phyloP scores from a whole-genome alignment of 2,888 invertebrate genomes.

The Nephrotoma appendiculata region DNA sequence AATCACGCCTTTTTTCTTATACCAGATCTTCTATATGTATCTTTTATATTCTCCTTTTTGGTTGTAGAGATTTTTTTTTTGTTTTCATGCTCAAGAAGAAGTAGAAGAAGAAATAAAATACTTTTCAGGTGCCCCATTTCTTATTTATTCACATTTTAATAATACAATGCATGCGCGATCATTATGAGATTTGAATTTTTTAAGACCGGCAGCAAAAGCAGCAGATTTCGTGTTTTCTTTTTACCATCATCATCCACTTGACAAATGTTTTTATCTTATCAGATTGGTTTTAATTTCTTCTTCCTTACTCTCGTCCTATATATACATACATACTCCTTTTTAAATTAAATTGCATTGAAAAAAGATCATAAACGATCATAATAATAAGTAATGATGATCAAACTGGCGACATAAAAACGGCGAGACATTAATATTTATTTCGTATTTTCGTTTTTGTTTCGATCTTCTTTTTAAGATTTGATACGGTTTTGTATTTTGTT shows the following conservation, averaged over 20 bases:
- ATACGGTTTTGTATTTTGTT: background rate
- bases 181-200: background rate
- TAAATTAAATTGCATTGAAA: background rate
- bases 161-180: background rate
- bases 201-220: background rate
- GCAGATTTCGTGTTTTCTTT: background rate
- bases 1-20: background rate
- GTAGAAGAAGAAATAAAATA: background rate
- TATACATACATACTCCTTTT: background rate
- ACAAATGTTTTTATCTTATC: background rate
- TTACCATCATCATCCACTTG: background rate
- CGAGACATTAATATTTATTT: background rate
- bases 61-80: background rate
- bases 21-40: background rate
- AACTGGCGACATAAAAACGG: background rate
- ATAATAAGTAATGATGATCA: background rate
- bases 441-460: background rate
- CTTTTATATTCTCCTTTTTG: background rate
- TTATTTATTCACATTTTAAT: background rate
- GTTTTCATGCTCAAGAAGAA: background rate
- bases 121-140: background rate
- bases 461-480: background rate
- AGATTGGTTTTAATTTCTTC: background rate
- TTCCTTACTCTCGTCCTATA: background rate
- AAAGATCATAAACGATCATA: background rate